phyloP scores from a whole-genome alignment of 2,113 vertebrate genomes.

The Larimichthys crocea region DNA sequence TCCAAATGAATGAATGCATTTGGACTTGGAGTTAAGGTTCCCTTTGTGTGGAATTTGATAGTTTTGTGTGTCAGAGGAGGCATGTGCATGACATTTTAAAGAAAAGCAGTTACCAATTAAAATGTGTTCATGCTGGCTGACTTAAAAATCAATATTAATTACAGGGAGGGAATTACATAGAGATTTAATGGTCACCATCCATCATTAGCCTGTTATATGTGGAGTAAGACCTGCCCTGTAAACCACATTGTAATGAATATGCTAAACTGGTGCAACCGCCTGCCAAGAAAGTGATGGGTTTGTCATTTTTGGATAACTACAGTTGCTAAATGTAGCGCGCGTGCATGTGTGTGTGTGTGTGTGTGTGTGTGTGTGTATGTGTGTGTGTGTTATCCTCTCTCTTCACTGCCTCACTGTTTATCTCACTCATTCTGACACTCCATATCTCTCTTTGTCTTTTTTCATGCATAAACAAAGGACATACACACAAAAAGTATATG shows the following conservation, averaged over 20 bases:
- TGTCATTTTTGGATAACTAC: slow-evolving; percentile 48
- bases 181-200: slow-evolving; percentile 59
- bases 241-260: slow-evolving; percentile 67
- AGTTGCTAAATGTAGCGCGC: slow-evolving; percentile 23
- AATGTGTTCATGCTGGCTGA: slow-evolving; percentile 49
- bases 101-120: slow-evolving; percentile 42
- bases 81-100: slow-evolving; percentile 18
- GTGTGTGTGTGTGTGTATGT: slow-evolving; percentile 12
- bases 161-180: slow-evolving; percentile 48
- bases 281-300: slow-evolving; percentile 59
- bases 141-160: slow-evolving; percentile 68
- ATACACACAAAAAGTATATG: not conserved
- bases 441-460: slow-evolving; percentile 17
- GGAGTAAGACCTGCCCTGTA: slow-evolving; percentile 38
- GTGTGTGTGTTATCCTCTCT: not conserved
- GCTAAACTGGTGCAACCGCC: slow-evolving; percentile 49
- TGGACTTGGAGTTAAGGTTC: not conserved
- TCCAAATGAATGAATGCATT: not conserved
- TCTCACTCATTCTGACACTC: slow-evolving; percentile 27
- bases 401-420: slow-evolving; percentile 17
- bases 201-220: slow-evolving; percentile 62
- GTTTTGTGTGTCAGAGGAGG: not conserved
- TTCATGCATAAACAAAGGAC: slow-evolving; percentile 21
- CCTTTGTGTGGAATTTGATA: not conserved
- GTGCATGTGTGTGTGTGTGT: slow-evolving; percentile 13